These are phyloP conservation scores for Palythoa heliodiscus DNA, from an alignment of 92 coral and sea anemone species.

Conservation along the genomic window DNA sequence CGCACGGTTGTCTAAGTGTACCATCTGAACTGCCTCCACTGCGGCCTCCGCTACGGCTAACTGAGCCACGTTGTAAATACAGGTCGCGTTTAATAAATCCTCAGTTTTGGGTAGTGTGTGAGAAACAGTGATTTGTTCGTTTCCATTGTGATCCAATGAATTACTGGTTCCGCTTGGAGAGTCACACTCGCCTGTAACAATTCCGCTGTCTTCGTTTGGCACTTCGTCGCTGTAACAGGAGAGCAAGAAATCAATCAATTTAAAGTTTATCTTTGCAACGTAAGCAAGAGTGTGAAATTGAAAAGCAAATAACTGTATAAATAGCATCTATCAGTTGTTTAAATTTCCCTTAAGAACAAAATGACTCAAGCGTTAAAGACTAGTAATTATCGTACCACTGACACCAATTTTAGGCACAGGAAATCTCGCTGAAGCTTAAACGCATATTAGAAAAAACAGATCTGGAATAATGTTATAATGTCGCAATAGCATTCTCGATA, in stretches of 20 bases:
- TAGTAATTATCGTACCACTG: neutral
- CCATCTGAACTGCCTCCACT: constrained; percentile 33
- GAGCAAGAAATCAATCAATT: neutral
- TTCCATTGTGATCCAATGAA: constrained; percentile 29
- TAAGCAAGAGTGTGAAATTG: constrained; percentile 47
- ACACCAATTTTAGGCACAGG: neutral
- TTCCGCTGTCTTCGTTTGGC: constrained; percentile 7
- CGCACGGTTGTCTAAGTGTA: constrained; percentile 19
- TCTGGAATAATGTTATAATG: neutral
- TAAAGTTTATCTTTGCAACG: constrained; percentile 57
- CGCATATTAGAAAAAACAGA: constrained; percentile 13
- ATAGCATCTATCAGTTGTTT: constrained; percentile 58
- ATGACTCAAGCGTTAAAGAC: constrained; percentile 9
- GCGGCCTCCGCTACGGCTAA: constrained; percentile 39
- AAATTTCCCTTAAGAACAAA: constrained; percentile 16
- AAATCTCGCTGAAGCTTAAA: constrained; percentile 14
- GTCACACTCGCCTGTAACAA: constrained; percentile 1
- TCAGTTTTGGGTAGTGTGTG: constrained; percentile 36
- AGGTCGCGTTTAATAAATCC: constrained; percentile 30
- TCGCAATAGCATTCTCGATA: constrained; percentile 21
- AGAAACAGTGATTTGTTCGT: constrained; percentile 6
- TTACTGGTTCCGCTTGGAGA: constrained; percentile 20
- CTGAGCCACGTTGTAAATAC: constrained; percentile 40
- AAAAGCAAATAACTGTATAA: constrained; percentile 57
- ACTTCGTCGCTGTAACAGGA: constrained; percentile 39